Evolutionary conservation across 2,797 vertebrate genomes (phyloP), one percentile per base, ranked within the genome.

Genomic region (Rallus crepitans): DNA sequence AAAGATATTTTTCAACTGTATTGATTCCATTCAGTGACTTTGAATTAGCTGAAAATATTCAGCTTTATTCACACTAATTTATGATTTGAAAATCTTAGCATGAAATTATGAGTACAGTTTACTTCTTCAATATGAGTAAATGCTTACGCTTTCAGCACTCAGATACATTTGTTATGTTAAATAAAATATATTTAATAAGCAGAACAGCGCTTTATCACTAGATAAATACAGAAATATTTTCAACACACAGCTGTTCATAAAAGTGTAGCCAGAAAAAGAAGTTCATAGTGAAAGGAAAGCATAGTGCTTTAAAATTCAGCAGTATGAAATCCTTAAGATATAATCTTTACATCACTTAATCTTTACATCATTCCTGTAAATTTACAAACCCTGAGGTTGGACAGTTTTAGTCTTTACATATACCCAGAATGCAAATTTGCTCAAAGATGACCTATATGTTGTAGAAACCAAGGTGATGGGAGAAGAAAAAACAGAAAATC

Each of bases 201-300:
- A 33, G 6, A 88, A 33, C 27, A 77, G 2, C 17, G 53, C 21
- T 89, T 89, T 28, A 52, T 90, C 42, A 55, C 42, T 77, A 56
- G 88, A 82, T 56, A 82, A 75, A 24, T 56, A 71, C 10, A 84
- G 47, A 91, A 82, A 59, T 87, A 68, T 88, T 84, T 93, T 82
- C 25, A 65, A 39, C 15, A 65, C 3, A 3, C 40, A 89, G 37
- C 6, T 56, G 14, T 27, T 80, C 53, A 70, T 56, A 87, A 87
- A 84, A 73, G 68, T 37, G 20, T 47, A 79, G 11, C 23, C 30
- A 87, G 64, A 73, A 81, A 94, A 87, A 73, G 11, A 73, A 69
- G 1, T 27, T 5, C 3, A 11, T 39, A 60, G 21, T 47, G 78
- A 87, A 87, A 86, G 19, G 77, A 86, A 88, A 84, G 10, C 40